These are phyloP conservation scores for Xerus inauris DNA, from an alignment of 2,113 vertebrate species.

Conservation along the genomic window DNA sequence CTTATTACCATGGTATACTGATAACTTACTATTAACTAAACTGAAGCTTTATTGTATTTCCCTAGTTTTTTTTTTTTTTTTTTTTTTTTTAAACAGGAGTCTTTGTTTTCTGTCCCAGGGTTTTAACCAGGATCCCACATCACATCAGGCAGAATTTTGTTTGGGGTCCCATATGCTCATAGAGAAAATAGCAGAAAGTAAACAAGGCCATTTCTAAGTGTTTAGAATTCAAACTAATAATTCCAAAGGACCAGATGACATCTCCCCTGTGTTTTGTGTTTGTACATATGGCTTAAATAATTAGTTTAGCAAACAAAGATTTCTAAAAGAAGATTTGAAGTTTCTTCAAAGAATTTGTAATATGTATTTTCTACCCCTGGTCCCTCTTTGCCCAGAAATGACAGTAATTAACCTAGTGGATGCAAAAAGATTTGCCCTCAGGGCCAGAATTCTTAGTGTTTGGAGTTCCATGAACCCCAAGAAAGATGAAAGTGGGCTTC, in stretches of 20 bases:
- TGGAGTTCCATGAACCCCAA: not conserved
- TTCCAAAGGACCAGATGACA: not conserved
- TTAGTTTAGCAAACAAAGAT: not conserved
- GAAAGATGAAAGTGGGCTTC: not conserved
- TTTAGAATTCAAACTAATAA: not conserved
- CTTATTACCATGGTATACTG: not conserved
- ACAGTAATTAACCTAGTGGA: not conserved
- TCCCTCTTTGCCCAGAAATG: not conserved
- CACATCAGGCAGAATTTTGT: not conserved
- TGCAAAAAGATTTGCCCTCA: not conserved
- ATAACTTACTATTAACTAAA: not conserved
- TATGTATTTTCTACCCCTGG: not conserved
- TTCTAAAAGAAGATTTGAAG: not conserved
- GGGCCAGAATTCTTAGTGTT: not conserved
- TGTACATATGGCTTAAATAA: not conserved
- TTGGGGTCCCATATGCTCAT: not conserved
- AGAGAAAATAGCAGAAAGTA: not conserved
- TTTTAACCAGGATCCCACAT: not conserved
- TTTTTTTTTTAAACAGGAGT: not conserved
- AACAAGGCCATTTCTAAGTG: not conserved
- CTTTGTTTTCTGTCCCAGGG: not conserved
- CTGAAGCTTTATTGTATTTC: not conserved
- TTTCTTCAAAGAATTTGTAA: not conserved
- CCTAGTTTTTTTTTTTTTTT: not conserved
- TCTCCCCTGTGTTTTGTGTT: not conserved